Base-by-base conservation (phyloP, 2,113 vertebrate species). In the Nerophis ophidion region DNA sequence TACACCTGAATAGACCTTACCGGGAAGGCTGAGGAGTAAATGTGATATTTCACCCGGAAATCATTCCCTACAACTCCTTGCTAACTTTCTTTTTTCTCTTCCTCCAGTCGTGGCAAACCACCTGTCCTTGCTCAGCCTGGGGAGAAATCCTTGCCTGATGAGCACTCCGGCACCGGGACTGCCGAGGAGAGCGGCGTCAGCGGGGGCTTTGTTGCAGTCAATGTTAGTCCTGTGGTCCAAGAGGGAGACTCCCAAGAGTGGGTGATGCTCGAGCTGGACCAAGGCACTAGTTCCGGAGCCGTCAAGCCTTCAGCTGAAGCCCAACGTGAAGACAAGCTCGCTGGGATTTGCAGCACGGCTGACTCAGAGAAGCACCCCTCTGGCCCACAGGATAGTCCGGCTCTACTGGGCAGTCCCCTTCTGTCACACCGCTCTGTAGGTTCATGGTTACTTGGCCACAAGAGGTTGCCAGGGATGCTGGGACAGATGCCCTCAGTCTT, bases 221-320 rank as follows among this genome's bases (percentile, higher is more conserved):
- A 95, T 77, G 83, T 98, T 77, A 97, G 90, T 72, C 95, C 95
- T 45, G 93, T 90, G 59, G 93, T 91, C 68, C 95, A 94, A 63
- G 95, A 98, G 47, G 86, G 91, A 53, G 94, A 96, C 87, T 97
- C 95, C 57, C 96, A 94, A 82, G 97, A 98, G 72, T 98, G 96
- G 96, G 94, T 98, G 73, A 91, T 98, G 84, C 91, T 99, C 75
- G 95, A 98, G 81, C 90, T 96, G 34, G 96, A 98, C 66, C 91
- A 88, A 84, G 95, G 82, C 82, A 92, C 81, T 71, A 88, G 87
- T 57, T 86, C 85, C 71, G 88, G 71, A 50, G 89, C 89, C 48
- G 86, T 90, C 77, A 95, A 91, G 85, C 85, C 77, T 14, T 86
- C 91, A 19, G 66, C 67, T 4, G 86, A 92, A 76, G 75, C 91